phyloP scores from a whole-genome alignment of 2,888 invertebrate species.

The Melanargia galathea region DNA sequence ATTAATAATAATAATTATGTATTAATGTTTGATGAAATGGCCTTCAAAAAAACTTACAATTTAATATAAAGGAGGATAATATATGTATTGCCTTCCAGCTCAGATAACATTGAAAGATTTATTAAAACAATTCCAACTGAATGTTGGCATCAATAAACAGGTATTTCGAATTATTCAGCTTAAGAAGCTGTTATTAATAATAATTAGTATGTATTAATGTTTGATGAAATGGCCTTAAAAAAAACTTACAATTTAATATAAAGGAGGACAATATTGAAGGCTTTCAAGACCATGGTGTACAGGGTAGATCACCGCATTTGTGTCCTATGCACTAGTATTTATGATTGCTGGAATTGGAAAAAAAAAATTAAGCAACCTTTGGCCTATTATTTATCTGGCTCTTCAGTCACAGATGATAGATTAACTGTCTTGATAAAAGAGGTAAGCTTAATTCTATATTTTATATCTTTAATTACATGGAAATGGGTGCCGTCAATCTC shows the following conservation, averaged over 20 bases:
- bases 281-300: background rate
- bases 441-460: background rate
- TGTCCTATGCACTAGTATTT: background rate
- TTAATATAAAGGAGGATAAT: background rate
- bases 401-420: constrained; percentile 6
- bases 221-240: background rate
- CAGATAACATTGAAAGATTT: background rate
- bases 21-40: constrained; percentile 1
- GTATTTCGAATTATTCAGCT: background rate
- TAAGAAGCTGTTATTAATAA: background rate
- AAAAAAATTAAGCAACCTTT: background rate
- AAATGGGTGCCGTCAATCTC: too few relatives aligned
- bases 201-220: background rate
- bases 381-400: constrained; percentile 4
- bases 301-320: background rate
- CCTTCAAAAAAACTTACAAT: background rate
- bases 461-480: background rate
- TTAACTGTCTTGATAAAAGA: constrained; percentile 7
- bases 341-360: background rate
- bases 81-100: background rate
- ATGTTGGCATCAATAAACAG: constrained; percentile 1
- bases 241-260: background rate
- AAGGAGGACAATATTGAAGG: background rate
- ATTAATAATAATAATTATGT: background rate
- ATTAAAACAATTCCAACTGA: background rate